Percentiles rank a stretch among this genome's conserved stretches.
These are phyloP conservation scores for Drosophila koepferae DNA, from an alignment of 2,888 invertebrate species.

Conservation along the genomic window DNA sequence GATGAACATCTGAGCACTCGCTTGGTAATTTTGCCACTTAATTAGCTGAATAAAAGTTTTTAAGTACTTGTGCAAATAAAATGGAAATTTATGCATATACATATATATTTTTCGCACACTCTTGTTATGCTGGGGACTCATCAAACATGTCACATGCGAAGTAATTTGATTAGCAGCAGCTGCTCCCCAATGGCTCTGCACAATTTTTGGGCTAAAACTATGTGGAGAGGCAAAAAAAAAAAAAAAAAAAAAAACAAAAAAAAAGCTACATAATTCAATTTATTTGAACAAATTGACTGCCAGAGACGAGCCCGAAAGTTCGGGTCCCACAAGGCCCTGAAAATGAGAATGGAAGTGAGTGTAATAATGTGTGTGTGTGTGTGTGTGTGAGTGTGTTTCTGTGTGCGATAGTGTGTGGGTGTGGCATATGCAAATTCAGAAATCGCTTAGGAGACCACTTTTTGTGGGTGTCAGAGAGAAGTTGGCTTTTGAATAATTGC, in stretches of 20 bases:
- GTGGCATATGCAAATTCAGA: constrained; percentile 76
- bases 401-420: constrained; percentile 6
- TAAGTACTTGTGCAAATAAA: not conserved
- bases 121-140: constrained; percentile 25
- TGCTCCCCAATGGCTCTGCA: constrained; percentile 28
- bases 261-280: constrained; percentile 72
- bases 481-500: constrained; percentile 67
- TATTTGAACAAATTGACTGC: constrained; percentile 76
- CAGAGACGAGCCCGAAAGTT: constrained; percentile 47
- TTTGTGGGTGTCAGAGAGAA: constrained; percentile 53
- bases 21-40: constrained; percentile 2
- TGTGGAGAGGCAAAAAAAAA: constrained; percentile 20
- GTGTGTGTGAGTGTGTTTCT: constrained; percentile 10
- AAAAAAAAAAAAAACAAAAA: constrained; percentile 26
- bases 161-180: constrained; percentile 53
- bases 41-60: constrained; percentile 13
- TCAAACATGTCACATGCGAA: constrained; percentile 40
- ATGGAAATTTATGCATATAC: not conserved
- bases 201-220: constrained; percentile 47
- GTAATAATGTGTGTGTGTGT: not conserved
- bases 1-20: constrained; percentile 4
- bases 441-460: constrained; percentile 68
- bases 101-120: constrained; percentile 10
- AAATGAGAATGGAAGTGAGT: constrained; percentile 33
- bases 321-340: constrained; percentile 39